Conservation (phyloP, 92 coral and sea anemone species). For the Palythoa grandiflora region DNA sequence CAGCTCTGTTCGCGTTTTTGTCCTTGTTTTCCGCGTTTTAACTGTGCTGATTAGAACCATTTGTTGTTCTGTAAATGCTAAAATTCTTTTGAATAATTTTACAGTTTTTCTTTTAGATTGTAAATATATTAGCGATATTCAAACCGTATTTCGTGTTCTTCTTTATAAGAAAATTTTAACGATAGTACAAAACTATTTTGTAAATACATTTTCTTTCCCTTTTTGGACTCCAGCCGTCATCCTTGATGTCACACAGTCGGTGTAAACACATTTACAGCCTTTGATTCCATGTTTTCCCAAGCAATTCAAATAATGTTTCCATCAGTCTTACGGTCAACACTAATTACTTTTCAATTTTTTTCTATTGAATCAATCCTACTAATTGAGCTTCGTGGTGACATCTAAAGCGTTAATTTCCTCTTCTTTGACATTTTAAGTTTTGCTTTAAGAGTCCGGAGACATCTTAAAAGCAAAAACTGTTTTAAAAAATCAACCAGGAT, state of each 20-base stretch:
- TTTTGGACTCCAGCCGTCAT: background rate
- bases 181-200: background rate
- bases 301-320: slow-evolving; percentile 26
- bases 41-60: no score
- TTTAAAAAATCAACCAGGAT: background rate
- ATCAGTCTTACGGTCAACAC: slow-evolving; percentile 25
- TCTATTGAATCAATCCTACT: slow-evolving; percentile 28
- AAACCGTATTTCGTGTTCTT: background rate
- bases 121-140: background rate
- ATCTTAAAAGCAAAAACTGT: slow-evolving; percentile 30
- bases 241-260: background rate
- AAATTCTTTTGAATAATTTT: background rate
- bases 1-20: background rate
- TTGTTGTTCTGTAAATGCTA: no score
- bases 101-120: background rate
- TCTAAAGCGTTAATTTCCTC: slow-evolving; percentile 25
- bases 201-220: background rate
- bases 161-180: background rate
- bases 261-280: background rate
- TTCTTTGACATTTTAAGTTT: slow-evolving; percentile 25
- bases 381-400: slow-evolving; percentile 28
- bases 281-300: background rate
- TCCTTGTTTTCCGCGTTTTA: no score
- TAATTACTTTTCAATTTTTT: slow-evolving; percentile 40
- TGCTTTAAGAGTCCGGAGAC: slow-evolving; percentile 6